Percentiles rank a stretch among this genome's conserved stretches.
These are phyloP conservation scores for Festucalex cinctus DNA, from an alignment of 2,113 vertebrate genomes.

Conservation along the genomic window DNA sequence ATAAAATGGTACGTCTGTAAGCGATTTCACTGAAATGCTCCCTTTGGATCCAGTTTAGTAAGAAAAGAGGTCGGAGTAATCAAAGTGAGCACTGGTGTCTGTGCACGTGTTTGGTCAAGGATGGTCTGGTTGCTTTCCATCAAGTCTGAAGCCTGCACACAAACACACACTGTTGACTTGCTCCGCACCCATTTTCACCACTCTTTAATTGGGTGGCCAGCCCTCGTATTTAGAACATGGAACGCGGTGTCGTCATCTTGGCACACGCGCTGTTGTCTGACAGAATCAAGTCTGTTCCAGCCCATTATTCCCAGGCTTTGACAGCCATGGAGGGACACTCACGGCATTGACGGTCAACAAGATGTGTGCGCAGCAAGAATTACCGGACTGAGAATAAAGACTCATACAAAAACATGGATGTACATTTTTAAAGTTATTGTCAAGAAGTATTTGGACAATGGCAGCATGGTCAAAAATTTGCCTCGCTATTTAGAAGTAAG, in stretches of 20 bases:
- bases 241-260: constrained; percentile 40
- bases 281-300: constrained; percentile 14
- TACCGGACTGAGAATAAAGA: not conserved
- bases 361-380: constrained; percentile 9
- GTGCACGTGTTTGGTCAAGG: constrained; percentile 46
- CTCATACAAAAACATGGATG: not conserved
- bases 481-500: not conserved
- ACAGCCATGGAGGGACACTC: constrained; percentile 12
- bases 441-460: not conserved
- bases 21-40: not conserved
- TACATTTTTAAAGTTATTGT: not conserved
- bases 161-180: constrained; percentile 23
- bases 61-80: constrained; percentile 73
- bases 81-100: constrained; percentile 56
- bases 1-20: no score
- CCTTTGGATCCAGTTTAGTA: constrained; percentile 69
- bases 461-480: not conserved
- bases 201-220: constrained; percentile 36
- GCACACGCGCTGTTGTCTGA: constrained; percentile 9
- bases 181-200: constrained; percentile 32
- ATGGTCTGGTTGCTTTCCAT: constrained; percentile 30
- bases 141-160: constrained; percentile 21
- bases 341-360: not conserved
- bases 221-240: constrained; percentile 25
- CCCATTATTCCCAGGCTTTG: constrained; percentile 25